Base-by-base conservation (phyloP, 2,113 vertebrate genomes). In the Labeo catla region DNA sequence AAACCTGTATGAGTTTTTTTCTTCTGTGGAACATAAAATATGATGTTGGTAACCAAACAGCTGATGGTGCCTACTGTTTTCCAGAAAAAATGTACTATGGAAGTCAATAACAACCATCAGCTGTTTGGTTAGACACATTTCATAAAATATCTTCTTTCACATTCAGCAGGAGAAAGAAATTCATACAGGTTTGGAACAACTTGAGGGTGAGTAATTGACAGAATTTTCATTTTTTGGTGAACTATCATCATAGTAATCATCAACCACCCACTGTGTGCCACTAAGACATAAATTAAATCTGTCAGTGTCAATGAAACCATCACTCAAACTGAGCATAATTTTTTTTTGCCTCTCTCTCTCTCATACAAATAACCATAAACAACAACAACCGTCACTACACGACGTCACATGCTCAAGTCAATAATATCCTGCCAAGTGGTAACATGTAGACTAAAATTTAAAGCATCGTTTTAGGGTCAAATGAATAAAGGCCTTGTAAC, bases 341-440 rank as follows among this genome's bases (percentile, higher is more conserved):
- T 65, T 16, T 21, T 61, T 61, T 80, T 8, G 54, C 2, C 57
- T 21, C n/a, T 47, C 57, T 9, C 0, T 34, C 28, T 45, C 21
- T 16, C 43, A 80, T 19, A 15, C 6, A 23, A 10, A 57, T 57
- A 45, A 43, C 39, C 61, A 49, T 47, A 49, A 81, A 66, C 0
- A 23, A 47, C 7, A 5, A 43, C 54, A 81, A 19, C 7, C 43
- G 4, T 28, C 39, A 49, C n/a, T 65, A 47, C 39, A 65, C 43
- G 49, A 49, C 28, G n/a, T 16, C n/a, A 49, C n/a, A 8, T 23
- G 8, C 8, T 81, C 13, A 28, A 80, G n/a, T 65, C 59, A 47
- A 65, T 81, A 81, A 84, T 63, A 65, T 49, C 19, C 72, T 50
- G n/a, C 52, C 23, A 28, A 6, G 73, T 66, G 49, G 80, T 76